Conservation (phyloP, 2,113 vertebrate genomes). For the Terrapene triunguis region DNA sequence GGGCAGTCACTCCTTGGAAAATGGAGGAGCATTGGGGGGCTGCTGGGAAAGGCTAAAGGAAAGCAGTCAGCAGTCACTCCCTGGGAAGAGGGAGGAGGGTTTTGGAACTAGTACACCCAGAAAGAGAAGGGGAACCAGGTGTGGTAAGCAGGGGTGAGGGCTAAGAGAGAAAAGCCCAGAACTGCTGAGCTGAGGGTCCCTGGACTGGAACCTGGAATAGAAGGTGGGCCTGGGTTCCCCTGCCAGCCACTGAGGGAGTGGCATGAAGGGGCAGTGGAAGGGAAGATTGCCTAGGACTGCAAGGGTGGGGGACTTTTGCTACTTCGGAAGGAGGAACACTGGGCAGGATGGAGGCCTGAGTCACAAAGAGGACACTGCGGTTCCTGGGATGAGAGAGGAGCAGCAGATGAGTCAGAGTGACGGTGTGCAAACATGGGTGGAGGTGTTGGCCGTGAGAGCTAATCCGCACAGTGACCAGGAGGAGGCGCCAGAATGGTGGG, state of each 20-base stretch:
- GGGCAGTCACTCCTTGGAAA: neutral
- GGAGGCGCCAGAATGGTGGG: accelerated
- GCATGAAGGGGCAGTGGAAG: neutral
- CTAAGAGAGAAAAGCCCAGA: neutral
- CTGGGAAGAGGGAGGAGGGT: neutral
- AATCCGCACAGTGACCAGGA: neutral
- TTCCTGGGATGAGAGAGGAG: neutral
- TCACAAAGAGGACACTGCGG: neutral
- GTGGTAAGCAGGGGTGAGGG: neutral
- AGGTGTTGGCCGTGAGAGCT: neutral
- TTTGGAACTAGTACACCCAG: neutral
- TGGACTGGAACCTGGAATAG: neutral
- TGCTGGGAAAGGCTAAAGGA: neutral
- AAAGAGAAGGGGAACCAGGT: neutral
- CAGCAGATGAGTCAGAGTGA: neutral
- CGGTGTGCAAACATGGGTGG: neutral
- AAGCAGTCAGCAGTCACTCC: neutral
- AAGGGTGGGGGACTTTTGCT: neutral
- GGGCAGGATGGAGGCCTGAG: neutral
- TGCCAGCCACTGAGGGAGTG: neutral
- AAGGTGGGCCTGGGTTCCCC: neutral
- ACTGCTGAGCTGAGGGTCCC: neutral
- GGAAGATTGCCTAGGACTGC: neutral
- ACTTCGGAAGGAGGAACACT: neutral
- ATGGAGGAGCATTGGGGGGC: neutral